Conservation (phyloP, 2,888 invertebrate species). For the Melinaea menophilus region DNA sequence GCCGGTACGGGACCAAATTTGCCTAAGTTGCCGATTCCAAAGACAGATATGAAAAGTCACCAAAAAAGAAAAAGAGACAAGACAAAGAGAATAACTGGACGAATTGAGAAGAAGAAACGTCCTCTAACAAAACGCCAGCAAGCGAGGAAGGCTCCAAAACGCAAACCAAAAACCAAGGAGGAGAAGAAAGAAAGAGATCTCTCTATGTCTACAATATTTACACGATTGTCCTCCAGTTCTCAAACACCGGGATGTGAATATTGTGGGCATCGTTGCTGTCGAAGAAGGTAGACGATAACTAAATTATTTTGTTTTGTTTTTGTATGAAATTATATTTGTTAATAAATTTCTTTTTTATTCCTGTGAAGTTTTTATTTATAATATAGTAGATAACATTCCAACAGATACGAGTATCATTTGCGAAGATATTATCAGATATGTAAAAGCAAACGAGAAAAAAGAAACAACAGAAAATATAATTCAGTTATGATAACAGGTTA, state of each 20-base stretch:
- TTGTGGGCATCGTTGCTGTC: slow-evolving; percentile 56
- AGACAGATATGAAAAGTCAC: slow-evolving; percentile 32
- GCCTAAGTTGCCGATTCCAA: slow-evolving; percentile 26
- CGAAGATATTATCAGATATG: slow-evolving; percentile 8
- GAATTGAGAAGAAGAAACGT: slow-evolving; percentile 42
- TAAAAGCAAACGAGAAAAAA: slow-evolving; percentile 5
- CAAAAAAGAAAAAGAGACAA: slow-evolving; percentile 37
- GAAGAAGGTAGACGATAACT: slow-evolving; percentile 51
- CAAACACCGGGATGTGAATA: slow-evolving; percentile 38
- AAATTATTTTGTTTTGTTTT: slow-evolving; percentile 12
- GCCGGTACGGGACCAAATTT: slow-evolving; percentile 32
- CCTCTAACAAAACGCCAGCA: slow-evolving; percentile 32
- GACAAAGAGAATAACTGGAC: slow-evolving; percentile 32
- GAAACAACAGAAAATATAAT: background rate
- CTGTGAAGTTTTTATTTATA: slow-evolving; percentile 26
- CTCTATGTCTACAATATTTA: slow-evolving; percentile 46
- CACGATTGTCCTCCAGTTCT: slow-evolving; percentile 39
- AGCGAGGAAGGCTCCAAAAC: slow-evolving; percentile 33
- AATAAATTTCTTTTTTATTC: slow-evolving; percentile 30
- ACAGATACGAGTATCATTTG: slow-evolving; percentile 36
- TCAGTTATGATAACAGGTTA: slow-evolving; percentile 4
- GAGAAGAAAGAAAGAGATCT: slow-evolving; percentile 33
- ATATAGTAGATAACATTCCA: slow-evolving; percentile 30
- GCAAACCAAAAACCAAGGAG: slow-evolving; percentile 32
- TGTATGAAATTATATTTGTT: slow-evolving; percentile 31